phyloP scores from a whole-genome alignment of 2,113 vertebrate genomes.

The Leuciscus idus region DNA sequence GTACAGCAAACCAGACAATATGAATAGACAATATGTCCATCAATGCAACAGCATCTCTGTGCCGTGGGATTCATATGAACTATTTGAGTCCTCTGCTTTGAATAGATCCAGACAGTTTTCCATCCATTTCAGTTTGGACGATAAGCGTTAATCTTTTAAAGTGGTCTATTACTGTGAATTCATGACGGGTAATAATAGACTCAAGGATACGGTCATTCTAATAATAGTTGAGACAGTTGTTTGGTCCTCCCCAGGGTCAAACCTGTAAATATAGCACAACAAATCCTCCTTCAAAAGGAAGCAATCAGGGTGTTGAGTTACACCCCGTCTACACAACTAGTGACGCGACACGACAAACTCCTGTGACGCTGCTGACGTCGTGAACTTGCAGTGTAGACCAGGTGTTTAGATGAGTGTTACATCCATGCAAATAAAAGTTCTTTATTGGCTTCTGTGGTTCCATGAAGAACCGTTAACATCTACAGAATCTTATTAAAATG shows the following conservation, averaged over 20 bases:
- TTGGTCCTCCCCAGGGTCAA: constrained; percentile 76
- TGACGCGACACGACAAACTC: not conserved
- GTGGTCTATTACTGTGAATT: constrained; percentile 82
- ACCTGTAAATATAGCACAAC: constrained; percentile 68
- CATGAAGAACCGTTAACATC: no score
- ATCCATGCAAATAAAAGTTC: not conserved
- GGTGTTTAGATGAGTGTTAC: not conserved
- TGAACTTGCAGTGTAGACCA: not conserved
- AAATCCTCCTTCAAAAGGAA: constrained; percentile 70
- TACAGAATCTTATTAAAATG: no score
- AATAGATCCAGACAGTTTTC: constrained; percentile 69
- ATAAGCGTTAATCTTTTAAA: constrained; percentile 85
- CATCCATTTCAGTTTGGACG: constrained; percentile 79
- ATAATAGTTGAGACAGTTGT: constrained; percentile 88
- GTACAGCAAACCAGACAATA: not conserved
- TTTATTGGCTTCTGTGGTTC: no score
- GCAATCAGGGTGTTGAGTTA: constrained; percentile 69
- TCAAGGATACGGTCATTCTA: constrained; percentile 82
- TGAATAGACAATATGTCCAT: not conserved
- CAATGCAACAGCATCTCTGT: not conserved
- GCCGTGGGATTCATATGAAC: not conserved
- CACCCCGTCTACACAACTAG: constrained; percentile 29
- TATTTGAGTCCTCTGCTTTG: constrained; percentile 67
- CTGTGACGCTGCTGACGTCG: not conserved
- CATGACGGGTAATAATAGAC: constrained; percentile 81